Conservation (phyloP, 2,797 vertebrate species). For the Esox lucius region DNA sequence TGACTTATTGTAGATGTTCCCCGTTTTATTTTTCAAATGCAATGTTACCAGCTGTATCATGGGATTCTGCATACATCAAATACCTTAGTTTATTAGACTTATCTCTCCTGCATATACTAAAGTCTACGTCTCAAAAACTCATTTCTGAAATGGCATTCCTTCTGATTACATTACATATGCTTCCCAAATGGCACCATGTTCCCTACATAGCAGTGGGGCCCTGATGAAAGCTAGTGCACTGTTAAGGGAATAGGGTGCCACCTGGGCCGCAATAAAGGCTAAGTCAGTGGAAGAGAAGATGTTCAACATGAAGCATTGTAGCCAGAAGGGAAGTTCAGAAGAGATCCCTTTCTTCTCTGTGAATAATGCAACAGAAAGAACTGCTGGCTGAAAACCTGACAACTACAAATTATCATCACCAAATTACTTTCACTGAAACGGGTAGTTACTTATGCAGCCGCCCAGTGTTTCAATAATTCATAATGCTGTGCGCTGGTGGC, state of each 20-base stretch:
- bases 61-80: conserved; percentile 35
- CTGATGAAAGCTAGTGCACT: no score
- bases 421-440: conserved; percentile 45
- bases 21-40: conserved; percentile 38
- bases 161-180: conserved; percentile 52
- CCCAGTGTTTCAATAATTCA: conserved; percentile 57
- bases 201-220: no score
- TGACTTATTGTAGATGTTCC: conserved; percentile 33
- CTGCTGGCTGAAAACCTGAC: conserved; percentile 45
- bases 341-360: conserved; percentile 42
- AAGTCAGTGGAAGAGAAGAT: conserved; percentile 34
- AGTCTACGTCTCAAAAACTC: conserved; percentile 37
- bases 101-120: no score
- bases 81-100: conserved; percentile 57
- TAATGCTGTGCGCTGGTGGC: conserved; percentile 44
- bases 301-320: conserved; percentile 35
- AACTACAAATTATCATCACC: conserved; percentile 49
- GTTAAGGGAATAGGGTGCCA: not conserved
- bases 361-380: conserved; percentile 56
- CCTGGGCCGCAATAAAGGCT: not conserved
- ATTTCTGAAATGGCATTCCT: conserved; percentile 53
- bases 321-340: conserved; percentile 38
- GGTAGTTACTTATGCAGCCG: conserved; percentile 43
- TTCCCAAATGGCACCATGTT: no score
- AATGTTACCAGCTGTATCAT: conserved; percentile 41